These are phyloP conservation scores for Nematopogon swammerdamellus DNA, from an alignment of 2,888 invertebrate species.

Conservation along the genomic window DNA sequence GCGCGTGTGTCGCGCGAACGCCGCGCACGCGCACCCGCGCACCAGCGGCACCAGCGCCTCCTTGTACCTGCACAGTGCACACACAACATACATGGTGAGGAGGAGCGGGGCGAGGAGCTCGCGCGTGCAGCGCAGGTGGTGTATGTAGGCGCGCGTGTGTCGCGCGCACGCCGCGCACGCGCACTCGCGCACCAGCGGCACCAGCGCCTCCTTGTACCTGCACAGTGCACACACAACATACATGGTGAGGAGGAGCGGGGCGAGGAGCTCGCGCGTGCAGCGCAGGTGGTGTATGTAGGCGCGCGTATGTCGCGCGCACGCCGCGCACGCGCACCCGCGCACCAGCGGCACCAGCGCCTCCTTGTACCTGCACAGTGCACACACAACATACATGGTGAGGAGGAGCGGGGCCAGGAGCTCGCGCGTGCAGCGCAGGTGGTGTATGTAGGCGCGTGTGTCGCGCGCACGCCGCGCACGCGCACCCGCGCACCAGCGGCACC, in stretches of 20 bases:
- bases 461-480: conserved; percentile 75
- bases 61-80: conserved; percentile 57
- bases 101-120: conserved; percentile 81
- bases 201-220: conserved; percentile 75
- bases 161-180: conserved; percentile 76
- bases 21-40: conserved; percentile 68
- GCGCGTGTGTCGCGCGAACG: conserved; percentile 78
- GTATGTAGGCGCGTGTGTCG: conserved; percentile 83
- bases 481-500: conserved; percentile 63
- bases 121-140: conserved; percentile 79
- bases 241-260: conserved; percentile 80
- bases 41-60: conserved; percentile 76
- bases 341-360: conserved; percentile 76
- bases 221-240: conserved; percentile 44
- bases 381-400: conserved; percentile 71
- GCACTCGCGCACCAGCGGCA: conserved; percentile 67
- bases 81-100: conserved; percentile 71
- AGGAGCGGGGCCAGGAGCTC: conserved; percentile 81
- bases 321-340: conserved; percentile 68
- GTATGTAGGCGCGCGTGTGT: conserved; percentile 81
- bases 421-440: conserved; percentile 79
- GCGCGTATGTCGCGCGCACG: conserved; percentile 78
- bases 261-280: conserved; percentile 79
- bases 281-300: conserved; percentile 86
- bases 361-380: conserved; percentile 57